Base-by-base conservation (phyloP, 2,797 vertebrate genomes). In the Sebastes vulpes region DNA sequence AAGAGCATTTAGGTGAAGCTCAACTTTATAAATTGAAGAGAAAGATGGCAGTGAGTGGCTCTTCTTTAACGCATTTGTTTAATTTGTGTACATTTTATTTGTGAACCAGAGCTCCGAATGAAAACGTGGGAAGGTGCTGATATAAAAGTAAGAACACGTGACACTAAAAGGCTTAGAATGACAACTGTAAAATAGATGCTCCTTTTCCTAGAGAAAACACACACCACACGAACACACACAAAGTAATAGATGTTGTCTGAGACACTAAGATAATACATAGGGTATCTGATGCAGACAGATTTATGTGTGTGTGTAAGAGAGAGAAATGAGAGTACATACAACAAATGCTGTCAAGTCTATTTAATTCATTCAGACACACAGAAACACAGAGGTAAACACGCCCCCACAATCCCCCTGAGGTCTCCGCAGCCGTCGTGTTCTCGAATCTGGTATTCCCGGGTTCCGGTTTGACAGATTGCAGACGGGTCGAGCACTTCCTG, bases 401-500 rank as follows among this genome's bases (percentile, higher is more conserved):
- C 50, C 38, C 58, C n/a, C 76, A n/a, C 58, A 20, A 0, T 67
- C 76, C 59, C 79, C 79, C 56, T 6, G 68, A 64, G 54, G 63
- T 73, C 68, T 42, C 11, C 7, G 3, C 65, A 42, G 59, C 9
- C 21, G 14, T 50, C 67, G 21, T 67, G 57, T 58, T 68, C 57
- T 52, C 11, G 5, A 25, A 79, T 73, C 57, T 1, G 21, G 35
- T 75, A 42, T 84, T 72, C 65, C 65, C 61, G 7, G 29, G 66
- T 78, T 21, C 72, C 10, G 0, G 32, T 7, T 68, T 91, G 92
- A 94, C 84, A 81, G 85, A 90, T 83, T 63, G 61, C 90, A 92
- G 91, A 72, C n/a, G 23, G 31, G 66, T 32, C 60, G 3, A 68
- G 71, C 75, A 79, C 92, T 95, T 94, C 90, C 93, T 92, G 93